These are phyloP conservation scores for Catharus ustulatus DNA, from an alignment of 2,797 vertebrate genomes.

Conservation along the genomic window DNA sequence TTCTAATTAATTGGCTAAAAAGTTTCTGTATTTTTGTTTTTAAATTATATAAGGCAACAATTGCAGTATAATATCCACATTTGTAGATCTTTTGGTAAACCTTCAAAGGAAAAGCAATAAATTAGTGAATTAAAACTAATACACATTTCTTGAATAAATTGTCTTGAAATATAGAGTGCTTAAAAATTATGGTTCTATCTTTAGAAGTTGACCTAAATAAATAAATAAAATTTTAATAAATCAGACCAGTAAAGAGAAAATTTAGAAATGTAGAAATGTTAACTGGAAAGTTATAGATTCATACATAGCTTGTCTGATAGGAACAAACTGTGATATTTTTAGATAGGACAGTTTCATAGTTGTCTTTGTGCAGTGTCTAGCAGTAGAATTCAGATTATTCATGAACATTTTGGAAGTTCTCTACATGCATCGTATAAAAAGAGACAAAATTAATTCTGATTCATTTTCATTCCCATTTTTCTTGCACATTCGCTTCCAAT, in stretches of 20 bases:
- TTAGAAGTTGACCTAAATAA: not conserved
- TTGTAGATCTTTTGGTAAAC: not conserved
- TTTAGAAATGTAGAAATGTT: not conserved
- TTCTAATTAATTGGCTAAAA: not conserved
- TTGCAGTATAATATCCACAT: not conserved
- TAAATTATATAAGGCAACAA: not conserved
- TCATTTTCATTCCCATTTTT: not conserved
- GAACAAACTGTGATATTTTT: not conserved
- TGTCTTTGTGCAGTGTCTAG: not conserved
- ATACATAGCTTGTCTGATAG: not conserved
- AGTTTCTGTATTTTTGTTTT: not conserved
- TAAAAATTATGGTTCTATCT: not conserved
- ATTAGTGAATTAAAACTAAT: not conserved
- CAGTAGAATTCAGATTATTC: not conserved
- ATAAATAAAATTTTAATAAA: not conserved
- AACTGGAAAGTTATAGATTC: not conserved
- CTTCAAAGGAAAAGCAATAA: not conserved
- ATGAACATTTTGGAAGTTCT: not conserved
- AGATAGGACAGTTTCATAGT: not conserved
- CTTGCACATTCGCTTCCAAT: not conserved
- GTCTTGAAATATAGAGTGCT: not conserved
- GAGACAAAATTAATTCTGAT: not conserved
- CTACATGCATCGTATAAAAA: not conserved
- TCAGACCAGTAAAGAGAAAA: not conserved
- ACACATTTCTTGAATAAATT: not conserved